A percentile compares a stretch with the other conserved stretches of the same genome.
These are phyloP conservation scores for Crenuchus spilurus DNA, from an alignment of 2,797 vertebrate species.

Conservation along the genomic window DNA sequence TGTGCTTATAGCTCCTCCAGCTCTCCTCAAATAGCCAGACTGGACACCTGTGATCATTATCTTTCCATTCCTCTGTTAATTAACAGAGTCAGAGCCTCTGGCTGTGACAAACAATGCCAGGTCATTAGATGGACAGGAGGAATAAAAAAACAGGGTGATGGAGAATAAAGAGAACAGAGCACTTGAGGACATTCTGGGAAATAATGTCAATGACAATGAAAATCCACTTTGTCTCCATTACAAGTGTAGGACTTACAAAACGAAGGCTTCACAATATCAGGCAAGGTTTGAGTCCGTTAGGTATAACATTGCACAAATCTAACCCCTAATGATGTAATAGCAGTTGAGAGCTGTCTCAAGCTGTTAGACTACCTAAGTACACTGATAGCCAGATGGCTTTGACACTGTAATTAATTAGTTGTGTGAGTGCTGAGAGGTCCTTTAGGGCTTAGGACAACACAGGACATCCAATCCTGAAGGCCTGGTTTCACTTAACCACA, in stretches of 20 bases:
- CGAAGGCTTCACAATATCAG: constrained; percentile 25
- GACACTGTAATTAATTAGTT: constrained; percentile 53
- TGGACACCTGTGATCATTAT: constrained; percentile 52
- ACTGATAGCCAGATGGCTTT: constrained; percentile 45
- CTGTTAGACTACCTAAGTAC: constrained; percentile 33
- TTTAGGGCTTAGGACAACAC: constrained; percentile 34
- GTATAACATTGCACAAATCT: constrained; percentile 21
- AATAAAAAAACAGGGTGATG: constrained; percentile 18
- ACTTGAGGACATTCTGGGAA: constrained; percentile 12
- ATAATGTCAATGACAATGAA: constrained; percentile 24
- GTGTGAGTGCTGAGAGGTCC: constrained; percentile 24
- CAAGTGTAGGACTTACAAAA: constrained; percentile 22
- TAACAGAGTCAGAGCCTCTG: constrained; percentile 53
- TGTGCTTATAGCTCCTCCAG: constrained; percentile 37
- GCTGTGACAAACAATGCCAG: constrained; percentile 46
- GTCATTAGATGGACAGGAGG: constrained; percentile 44
- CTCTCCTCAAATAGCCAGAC: constrained; percentile 40
- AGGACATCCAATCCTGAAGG: constrained; percentile 28
- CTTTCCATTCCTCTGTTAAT: constrained; percentile 50
- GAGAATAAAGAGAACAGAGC: constrained; percentile 3
- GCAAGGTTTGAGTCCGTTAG: constrained; percentile 8
- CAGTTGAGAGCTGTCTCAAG: constrained; percentile 33
- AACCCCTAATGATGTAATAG: constrained; percentile 38
- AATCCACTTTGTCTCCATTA: constrained; percentile 7
- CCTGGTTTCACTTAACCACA: constrained; percentile 7